These are phyloP conservation scores for Osmoderma eremita DNA, from an alignment of 2,888 invertebrate species.

Conservation along the genomic window DNA sequence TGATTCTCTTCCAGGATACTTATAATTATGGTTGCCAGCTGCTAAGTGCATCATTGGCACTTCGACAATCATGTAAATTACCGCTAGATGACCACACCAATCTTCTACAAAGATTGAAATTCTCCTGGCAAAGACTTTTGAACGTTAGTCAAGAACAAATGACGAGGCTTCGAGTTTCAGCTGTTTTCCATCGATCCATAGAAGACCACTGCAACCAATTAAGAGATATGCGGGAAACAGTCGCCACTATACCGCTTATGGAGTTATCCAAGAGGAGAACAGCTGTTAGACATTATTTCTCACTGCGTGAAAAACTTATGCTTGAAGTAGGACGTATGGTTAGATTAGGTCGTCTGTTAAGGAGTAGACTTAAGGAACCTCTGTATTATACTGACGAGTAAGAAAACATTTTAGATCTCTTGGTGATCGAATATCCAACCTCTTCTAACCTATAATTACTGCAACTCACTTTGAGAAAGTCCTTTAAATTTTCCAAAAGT, in stretches of 20 bases:
- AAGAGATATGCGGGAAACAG: constrained; percentile 69
- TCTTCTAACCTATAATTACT: too few species aligned
- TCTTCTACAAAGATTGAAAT: constrained; percentile 69
- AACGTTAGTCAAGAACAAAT: constrained; percentile 79
- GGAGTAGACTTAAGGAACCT: constrained; percentile 74
- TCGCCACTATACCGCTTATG: constrained; percentile 64
- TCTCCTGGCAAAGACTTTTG: constrained; percentile 76
- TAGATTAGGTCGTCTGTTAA: constrained; percentile 73
- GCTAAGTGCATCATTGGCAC: constrained; percentile 76
- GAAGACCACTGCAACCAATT: constrained; percentile 73
- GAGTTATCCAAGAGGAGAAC: constrained; percentile 63
- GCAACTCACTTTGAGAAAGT: too few species aligned
- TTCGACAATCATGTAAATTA: constrained; percentile 78
- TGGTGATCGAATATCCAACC: too few species aligned
- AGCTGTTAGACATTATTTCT: constrained; percentile 68
- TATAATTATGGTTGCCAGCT: constrained; percentile 85
- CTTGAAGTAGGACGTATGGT: constrained; percentile 79
- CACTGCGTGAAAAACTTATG: constrained; percentile 71
- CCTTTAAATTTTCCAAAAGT: too few species aligned
- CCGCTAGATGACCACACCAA: constrained; percentile 68
- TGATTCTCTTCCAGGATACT: constrained; percentile 71
- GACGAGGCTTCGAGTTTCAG: constrained; percentile 78
- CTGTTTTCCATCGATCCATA: constrained; percentile 78
- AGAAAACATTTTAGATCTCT: not conserved
- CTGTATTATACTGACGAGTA: constrained; percentile 56